Evolutionary conservation across 2,888 invertebrate genomes (phyloP).

Genomic region (Papilio demoleus): DNA sequence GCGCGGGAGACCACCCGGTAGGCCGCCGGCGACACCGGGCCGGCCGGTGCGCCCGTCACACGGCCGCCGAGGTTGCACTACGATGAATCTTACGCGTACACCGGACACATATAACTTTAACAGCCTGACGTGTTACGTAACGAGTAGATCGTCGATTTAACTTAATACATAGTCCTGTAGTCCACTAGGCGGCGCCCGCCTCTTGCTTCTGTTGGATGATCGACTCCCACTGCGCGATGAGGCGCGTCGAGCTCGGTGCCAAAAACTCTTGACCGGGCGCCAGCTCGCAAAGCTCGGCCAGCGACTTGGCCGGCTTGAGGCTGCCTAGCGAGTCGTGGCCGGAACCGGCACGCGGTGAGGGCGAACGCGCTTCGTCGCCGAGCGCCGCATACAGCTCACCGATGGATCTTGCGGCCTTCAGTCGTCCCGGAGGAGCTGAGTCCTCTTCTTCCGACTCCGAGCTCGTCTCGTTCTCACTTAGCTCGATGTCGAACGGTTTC

Average conservation of each 20-base stretch:
- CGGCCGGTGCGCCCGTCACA: constrained; percentile 39
- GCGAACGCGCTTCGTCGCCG: constrained; percentile 75
- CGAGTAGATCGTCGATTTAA: constrained; percentile 44
- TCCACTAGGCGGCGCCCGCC: constrained; percentile 75
- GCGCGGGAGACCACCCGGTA: constrained; percentile 53
- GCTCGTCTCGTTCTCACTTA: constrained; percentile 83
- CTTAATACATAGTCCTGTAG: constrained; percentile 39
- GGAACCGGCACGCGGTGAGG: constrained; percentile 75
- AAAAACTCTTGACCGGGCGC: constrained; percentile 85
- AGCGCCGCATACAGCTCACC: constrained; percentile 86
- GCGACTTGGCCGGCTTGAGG: constrained; percentile 86
- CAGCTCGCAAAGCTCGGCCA: constrained; percentile 87
- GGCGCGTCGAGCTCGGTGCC: constrained; percentile 87
- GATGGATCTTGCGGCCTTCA: constrained; percentile 87
- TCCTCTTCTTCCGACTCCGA: constrained; percentile 85
- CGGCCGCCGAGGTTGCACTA: constrained; percentile 40
- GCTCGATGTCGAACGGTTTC: constrained; percentile 85
- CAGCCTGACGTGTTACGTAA: constrained; percentile 22
- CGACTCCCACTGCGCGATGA: constrained; percentile 93
- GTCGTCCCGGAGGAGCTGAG: constrained; percentile 83
- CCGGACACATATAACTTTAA: constrained; percentile 2
- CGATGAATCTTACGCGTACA: constrained; percentile 37
- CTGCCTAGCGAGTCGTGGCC: constrained; percentile 76
- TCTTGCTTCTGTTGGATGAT: constrained; percentile 87
- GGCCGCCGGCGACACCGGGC: constrained; percentile 32